These are phyloP conservation scores for Podarcis muralis DNA, from an alignment of 2,113 vertebrate genomes.

Conservation along the genomic window DNA sequence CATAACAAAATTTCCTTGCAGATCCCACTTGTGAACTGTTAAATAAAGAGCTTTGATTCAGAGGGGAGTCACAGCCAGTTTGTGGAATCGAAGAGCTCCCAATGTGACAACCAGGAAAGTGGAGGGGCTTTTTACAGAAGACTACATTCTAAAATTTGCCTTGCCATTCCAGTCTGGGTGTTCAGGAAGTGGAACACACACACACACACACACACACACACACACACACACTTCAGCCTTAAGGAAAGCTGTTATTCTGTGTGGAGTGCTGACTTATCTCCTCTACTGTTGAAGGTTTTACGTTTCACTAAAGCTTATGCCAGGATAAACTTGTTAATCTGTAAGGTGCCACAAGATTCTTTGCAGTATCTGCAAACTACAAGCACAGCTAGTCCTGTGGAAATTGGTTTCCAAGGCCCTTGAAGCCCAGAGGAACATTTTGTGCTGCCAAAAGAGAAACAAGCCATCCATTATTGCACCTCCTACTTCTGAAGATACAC, in stretches of 20 bases:
- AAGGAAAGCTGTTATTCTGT: neutral
- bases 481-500: neutral
- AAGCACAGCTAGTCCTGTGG: too few relatives aligned
- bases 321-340: neutral
- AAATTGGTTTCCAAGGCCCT: too few relatives aligned
- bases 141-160: neutral
- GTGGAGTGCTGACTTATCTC: neutral
- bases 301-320: neutral
- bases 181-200: neutral
- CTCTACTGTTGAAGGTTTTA: neutral
- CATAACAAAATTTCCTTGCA: too few relatives aligned
- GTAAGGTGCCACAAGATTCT: too few relatives aligned
- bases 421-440: neutral
- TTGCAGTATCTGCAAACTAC: neutral
- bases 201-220: neutral
- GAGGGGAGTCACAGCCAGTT: neutral
- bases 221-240: neutral
- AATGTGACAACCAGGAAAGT: neutral
- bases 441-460: neutral
- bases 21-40: neutral
- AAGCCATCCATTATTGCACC: neutral
- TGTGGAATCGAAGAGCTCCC: neutral
- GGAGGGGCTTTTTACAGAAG: neutral
- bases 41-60: neutral
- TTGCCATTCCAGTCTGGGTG: neutral